Conservation (phyloP, 2,797 vertebrate species). For the Tachyglossus aculeatus region DNA sequence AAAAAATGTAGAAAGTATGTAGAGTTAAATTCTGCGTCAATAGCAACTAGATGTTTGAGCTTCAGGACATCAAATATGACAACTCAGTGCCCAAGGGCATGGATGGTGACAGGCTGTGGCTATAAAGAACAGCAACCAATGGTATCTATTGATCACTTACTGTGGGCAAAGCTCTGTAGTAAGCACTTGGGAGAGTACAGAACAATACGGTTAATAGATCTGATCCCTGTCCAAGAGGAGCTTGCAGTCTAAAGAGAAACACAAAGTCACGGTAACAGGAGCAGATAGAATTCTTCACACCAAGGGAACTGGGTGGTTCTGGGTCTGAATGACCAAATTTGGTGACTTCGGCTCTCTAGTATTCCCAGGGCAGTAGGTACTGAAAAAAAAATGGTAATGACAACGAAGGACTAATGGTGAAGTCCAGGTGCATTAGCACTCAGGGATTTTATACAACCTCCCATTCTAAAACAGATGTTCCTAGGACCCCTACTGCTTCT, state of each 20-base stretch:
- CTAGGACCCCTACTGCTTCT: slow-evolving; percentile 57
- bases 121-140: too few relatives aligned
- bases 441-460: slow-evolving; percentile 25
- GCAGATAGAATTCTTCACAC: not conserved
- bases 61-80: too few relatives aligned
- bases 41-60: too few relatives aligned
- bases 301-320: not conserved
- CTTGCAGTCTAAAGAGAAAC: not conserved
- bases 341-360: not conserved
- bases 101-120: not conserved
- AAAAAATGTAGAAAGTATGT: too few relatives aligned
- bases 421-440: slow-evolving; percentile 30
- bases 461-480: slow-evolving; percentile 71
- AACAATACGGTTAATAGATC: too few relatives aligned
- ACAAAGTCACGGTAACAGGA: not conserved
- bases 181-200: not conserved
- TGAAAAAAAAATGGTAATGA: not conserved
- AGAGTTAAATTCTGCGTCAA: too few relatives aligned
- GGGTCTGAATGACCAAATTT: slow-evolving; percentile 9
- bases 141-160: too few relatives aligned
- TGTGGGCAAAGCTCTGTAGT: slow-evolving; percentile 9
- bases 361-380: not conserved
- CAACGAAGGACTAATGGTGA: not conserved
- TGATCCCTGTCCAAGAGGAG: too few relatives aligned
- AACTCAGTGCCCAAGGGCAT: too few relatives aligned